Base-by-base conservation (phyloP, 2,888 invertebrate species). In the Ferrisia virgata region DNA sequence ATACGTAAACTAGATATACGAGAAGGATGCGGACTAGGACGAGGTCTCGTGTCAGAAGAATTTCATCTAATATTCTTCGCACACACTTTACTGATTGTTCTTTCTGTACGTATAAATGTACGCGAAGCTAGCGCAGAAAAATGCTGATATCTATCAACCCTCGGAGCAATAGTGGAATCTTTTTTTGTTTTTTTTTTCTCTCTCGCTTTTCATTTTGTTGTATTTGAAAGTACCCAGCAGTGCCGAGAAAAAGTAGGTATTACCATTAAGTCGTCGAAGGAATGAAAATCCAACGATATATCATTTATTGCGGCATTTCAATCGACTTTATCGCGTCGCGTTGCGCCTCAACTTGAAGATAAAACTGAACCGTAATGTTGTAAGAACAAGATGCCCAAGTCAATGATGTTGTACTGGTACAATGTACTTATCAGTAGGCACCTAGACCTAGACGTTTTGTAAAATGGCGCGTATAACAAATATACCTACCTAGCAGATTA, bases 41-140 rank as follows among this genome's bases (percentile, higher is more conserved):
- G 13, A 5, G 31, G 15, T 72, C 36, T 36, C 2, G 36, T 9
- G 25, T 6, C 43, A 43, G 25, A 79, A 39, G 40, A 79, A 40
- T 79, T 79, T 79, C 79, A 79, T 79, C 79, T 25, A 25, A 39
- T 79, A 79, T 79, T 79, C 79, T 79, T 79, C 39, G 36, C 79
- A 79, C 79, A 79, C 39, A 25, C 40, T 79, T 39, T 40, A 43
- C 39, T 79, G 79, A 79, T 79, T 39, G 79, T 79, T 79, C 79
- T 79, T 79, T 39, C 79, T 22, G 36, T 36, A n/a, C n/a, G n/a
- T n/a, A n/a, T n/a, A n/a, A n/a, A n/a, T n/a, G 22, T 36, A 76
- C 33, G 33, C 18, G 33, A 36, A 76, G 39, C 33, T 76, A n/a
- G 39, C 33, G 18, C 18, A 33, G 13, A 76, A 9, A 76, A 76